These are phyloP conservation scores for Tenthredo scrophulariae DNA, from an alignment of 2,888 invertebrate species.

Conservation along the genomic window DNA sequence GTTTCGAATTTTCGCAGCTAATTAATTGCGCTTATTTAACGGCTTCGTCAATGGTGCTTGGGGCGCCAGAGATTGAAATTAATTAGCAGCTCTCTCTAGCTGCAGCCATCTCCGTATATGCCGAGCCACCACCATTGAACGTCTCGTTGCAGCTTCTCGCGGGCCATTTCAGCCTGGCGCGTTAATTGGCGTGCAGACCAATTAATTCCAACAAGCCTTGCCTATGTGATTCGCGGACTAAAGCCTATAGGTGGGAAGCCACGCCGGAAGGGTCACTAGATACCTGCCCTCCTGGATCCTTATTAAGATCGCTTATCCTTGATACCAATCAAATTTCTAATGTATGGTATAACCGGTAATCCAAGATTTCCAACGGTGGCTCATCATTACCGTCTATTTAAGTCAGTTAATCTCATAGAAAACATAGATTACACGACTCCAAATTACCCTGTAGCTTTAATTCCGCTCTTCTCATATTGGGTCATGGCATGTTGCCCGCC, in stretches of 20 bases:
- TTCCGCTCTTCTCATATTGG: background rate
- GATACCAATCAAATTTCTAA: slow-evolving; percentile 28
- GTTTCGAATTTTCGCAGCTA: slow-evolving; percentile 43
- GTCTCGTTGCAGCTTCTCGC: slow-evolving; percentile 68
- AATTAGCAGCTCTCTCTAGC: slow-evolving; percentile 40
- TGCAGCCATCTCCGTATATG: slow-evolving; percentile 11
- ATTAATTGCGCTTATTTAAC: slow-evolving; percentile 44
- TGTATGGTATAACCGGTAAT: background rate
- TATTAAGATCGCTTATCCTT: background rate
- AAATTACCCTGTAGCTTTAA: background rate
- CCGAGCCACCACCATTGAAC: slow-evolving; percentile 55
- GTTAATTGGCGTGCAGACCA: slow-evolving; percentile 76
- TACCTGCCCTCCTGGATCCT: background rate
- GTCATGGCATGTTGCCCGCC: background rate
- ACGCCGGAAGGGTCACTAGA: slow-evolving; percentile 20
- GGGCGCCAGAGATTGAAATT: slow-evolving; percentile 52
- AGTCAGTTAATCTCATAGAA: slow-evolving; percentile 5
- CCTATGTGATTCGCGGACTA: slow-evolving; percentile 68
- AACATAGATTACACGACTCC: slow-evolving; percentile 19
- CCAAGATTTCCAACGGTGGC: slow-evolving; percentile 15
- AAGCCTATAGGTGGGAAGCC: slow-evolving; percentile 14
- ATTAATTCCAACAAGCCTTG: slow-evolving; percentile 77
- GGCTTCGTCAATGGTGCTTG: slow-evolving; percentile 28
- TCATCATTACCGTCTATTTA: background rate
- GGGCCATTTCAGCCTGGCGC: slow-evolving; percentile 71